Evolutionary conservation across 2,888 invertebrate genomes (phyloP).

Genomic region (Megamerina dolium): DNA sequence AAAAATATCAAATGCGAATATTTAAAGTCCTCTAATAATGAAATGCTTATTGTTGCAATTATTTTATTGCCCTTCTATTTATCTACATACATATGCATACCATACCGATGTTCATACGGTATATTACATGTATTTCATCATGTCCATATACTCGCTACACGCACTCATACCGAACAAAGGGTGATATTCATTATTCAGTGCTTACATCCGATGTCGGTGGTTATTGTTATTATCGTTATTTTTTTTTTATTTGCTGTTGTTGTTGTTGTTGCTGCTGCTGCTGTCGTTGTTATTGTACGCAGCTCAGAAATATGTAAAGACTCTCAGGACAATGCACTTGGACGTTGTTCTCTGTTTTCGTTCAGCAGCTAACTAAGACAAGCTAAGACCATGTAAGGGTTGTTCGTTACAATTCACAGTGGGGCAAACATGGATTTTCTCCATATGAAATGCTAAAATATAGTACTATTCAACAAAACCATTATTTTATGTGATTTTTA

Average conservation of each 20-base stretch:
- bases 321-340: constrained; percentile 32
- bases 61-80: constrained; percentile 46
- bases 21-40: constrained; percentile 37
- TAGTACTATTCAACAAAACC: too few species aligned
- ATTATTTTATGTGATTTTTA: too few species aligned
- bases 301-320: constrained; percentile 13
- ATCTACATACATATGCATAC: background rate
- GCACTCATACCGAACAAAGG: background rate
- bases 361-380: constrained; percentile 6
- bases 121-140: constrained; percentile 29
- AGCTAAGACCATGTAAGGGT: constrained; percentile 28
- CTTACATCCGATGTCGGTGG: constrained; percentile 16
- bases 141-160: background rate
- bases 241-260: too few species aligned
- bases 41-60: constrained; percentile 51
- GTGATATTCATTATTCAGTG: constrained; percentile 14
- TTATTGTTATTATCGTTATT: constrained; percentile 10
- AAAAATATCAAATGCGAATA: background rate
- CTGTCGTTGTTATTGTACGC: too few species aligned
- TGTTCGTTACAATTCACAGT: constrained; percentile 23
- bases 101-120: background rate
- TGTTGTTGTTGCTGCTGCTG: too few species aligned
- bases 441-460: too few species aligned
- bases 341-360: background rate
- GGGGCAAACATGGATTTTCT: too few species aligned